These are phyloP conservation scores for Tretioscincus oriximinensis DNA, from an alignment of 2,113 vertebrate species.

Conservation along the genomic window DNA sequence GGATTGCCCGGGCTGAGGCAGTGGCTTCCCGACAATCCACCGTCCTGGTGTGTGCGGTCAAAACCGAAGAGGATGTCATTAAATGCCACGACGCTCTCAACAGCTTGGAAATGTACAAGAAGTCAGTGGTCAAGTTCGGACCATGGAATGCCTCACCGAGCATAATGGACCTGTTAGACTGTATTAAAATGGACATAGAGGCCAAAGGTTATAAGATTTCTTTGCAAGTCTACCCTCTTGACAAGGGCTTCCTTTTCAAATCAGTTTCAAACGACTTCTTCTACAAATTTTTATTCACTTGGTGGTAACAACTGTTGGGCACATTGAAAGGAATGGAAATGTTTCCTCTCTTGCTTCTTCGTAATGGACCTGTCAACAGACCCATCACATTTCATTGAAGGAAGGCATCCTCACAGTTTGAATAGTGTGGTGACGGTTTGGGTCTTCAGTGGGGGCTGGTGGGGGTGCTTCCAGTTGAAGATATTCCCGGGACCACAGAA, in stretches of 20 bases:
- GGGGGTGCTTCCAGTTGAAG: no score
- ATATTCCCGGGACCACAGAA: no score
- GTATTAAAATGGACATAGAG: slow-evolving; percentile 83
- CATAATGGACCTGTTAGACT: slow-evolving; percentile 81
- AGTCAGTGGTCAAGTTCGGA: slow-evolving; percentile 88
- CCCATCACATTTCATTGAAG: background rate
- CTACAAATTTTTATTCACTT: slow-evolving; percentile 83
- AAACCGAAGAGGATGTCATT: slow-evolving; percentile 74
- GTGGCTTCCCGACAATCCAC: slow-evolving; percentile 78
- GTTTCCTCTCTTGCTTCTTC: background rate
- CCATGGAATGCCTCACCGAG: slow-evolving; percentile 81
- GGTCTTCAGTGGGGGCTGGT: no score
- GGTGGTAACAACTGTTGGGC: slow-evolving; percentile 79
- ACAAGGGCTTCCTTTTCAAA: slow-evolving; percentile 76
- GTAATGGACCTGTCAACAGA: no score
- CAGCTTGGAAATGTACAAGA: slow-evolving; percentile 77
- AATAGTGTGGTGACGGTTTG: background rate
- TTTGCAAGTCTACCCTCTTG: slow-evolving; percentile 57
- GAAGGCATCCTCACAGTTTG: background rate
- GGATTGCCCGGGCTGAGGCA: slow-evolving; percentile 85
- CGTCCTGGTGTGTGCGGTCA: slow-evolving; percentile 81
- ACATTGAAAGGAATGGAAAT: background rate
- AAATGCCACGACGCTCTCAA: slow-evolving; percentile 73
- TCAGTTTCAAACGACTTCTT: slow-evolving; percentile 70
- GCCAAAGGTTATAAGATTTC: slow-evolving; percentile 80